These are phyloP conservation scores for Xestia xanthographa DNA, from an alignment of 2,888 invertebrate species.

Conservation along the genomic window DNA sequence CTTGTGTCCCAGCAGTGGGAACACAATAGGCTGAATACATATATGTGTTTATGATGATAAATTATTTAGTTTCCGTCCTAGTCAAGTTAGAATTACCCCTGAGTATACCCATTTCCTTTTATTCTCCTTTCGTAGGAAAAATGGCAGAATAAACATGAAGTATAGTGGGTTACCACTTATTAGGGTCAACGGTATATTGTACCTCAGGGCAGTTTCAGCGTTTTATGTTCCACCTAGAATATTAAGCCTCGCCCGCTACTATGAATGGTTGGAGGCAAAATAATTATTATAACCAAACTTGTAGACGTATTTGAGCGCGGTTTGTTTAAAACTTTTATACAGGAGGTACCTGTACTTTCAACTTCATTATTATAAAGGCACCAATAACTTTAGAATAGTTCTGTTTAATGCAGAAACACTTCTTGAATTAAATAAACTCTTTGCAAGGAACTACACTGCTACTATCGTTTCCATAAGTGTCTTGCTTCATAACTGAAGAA, in stretches of 20 bases:
- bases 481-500: neutral
- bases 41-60: neutral
- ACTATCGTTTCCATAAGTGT: neutral
- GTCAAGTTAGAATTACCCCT: neutral
- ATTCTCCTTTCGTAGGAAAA: neutral
- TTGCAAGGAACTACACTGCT: neutral
- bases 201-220: neutral
- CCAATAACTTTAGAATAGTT: neutral
- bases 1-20: neutral
- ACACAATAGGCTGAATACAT: neutral
- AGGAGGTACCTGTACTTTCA: neutral
- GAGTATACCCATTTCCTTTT: slow-evolving; percentile 12
- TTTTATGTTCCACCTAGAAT: neutral
- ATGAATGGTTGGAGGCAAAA: neutral
- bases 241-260: neutral
- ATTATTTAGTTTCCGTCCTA: neutral
- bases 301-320: neutral
- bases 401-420: neutral
- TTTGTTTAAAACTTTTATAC: neutral
- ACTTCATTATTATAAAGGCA: neutral
- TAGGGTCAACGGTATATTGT: slow-evolving; percentile 33
- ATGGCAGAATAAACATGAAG: neutral
- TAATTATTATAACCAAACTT: slow-evolving; percentile 5
- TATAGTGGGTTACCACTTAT: slow-evolving; percentile 27
- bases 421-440: neutral